A percentile compares a stretch with the other conserved stretches of the same genome.
Conservation (phyloP, 2,888 invertebrate species). For the Apodemia zela region DNA sequence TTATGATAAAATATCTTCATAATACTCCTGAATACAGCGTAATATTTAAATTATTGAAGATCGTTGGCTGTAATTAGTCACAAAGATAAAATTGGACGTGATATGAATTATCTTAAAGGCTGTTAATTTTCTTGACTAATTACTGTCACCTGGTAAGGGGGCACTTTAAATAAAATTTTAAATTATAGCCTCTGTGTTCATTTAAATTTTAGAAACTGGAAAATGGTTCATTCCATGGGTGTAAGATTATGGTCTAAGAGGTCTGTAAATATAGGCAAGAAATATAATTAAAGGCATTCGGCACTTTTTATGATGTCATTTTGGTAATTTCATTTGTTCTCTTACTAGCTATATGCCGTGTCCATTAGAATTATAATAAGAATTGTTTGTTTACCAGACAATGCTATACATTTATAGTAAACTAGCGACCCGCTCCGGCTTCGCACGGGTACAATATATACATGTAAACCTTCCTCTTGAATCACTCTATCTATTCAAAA, state of each 20-base stretch:
- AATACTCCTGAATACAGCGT: constrained; percentile 43
- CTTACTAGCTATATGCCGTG: too few relatives aligned
- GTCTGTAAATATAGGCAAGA: not conserved
- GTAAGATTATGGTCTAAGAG: too few relatives aligned
- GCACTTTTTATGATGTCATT: too few relatives aligned
- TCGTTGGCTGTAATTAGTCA: constrained; percentile 68
- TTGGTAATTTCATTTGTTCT: too few relatives aligned
- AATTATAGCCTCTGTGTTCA: not conserved
- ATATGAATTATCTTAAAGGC: constrained; percentile 64
- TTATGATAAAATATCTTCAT: constrained; percentile 42
- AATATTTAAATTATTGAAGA: constrained; percentile 38
- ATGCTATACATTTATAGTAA: too few relatives aligned
- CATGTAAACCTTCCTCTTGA: too few relatives aligned
- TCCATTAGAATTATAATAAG: too few relatives aligned
- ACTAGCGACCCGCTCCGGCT: too few relatives aligned
- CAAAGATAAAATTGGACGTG: constrained; percentile 69
- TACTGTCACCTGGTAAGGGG: constrained; percentile 50
- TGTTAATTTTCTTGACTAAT: constrained; percentile 71
- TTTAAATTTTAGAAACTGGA: not conserved
- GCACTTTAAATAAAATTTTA: constrained; percentile 35
- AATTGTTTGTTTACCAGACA: too few relatives aligned
- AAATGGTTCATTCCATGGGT: not conserved
- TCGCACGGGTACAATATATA: too few relatives aligned
- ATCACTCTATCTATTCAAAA: too few relatives aligned
- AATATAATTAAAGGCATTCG: not conserved